Conservation (phyloP, 2,113 vertebrate genomes). For the Rhineura floridana region DNA sequence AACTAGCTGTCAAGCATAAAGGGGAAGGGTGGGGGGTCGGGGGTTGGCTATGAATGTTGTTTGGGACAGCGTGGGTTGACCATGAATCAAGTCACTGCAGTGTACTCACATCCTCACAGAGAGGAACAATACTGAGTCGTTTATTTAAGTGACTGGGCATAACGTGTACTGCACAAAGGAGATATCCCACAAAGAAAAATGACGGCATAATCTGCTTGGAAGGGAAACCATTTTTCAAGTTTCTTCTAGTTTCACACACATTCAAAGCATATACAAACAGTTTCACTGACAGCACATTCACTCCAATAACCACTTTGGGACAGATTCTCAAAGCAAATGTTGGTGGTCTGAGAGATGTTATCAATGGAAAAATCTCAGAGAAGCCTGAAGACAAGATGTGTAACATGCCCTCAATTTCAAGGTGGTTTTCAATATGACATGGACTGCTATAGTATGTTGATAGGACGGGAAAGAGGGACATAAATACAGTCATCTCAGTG, state of each 20-base stretch:
- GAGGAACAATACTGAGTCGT: slow-evolving; percentile 10
- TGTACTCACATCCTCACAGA: not conserved
- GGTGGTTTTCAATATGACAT: not conserved
- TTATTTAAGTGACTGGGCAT: not conserved
- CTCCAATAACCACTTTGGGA: not conserved
- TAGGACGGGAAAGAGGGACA: not conserved
- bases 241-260: not conserved
- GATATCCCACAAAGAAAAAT: slow-evolving; percentile 6
- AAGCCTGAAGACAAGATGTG: not conserved
- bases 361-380: not conserved
- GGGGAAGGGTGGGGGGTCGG: not conserved
- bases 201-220: not conserved
- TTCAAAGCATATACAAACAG: not conserved
- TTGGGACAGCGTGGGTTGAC: not conserved
- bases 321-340: not conserved
- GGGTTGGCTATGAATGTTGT: not conserved
- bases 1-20: not conserved
- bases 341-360: not conserved
- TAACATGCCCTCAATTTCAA: not conserved
- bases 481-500: not conserved
- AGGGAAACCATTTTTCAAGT: not conserved
- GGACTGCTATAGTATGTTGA: not conserved
- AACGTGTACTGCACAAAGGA: not conserved
- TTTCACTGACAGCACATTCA: not conserved
- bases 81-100: not conserved